Evolutionary conservation across 2,113 vertebrate genomes (phyloP).

Genomic region (Scalopus aquaticus): DNA sequence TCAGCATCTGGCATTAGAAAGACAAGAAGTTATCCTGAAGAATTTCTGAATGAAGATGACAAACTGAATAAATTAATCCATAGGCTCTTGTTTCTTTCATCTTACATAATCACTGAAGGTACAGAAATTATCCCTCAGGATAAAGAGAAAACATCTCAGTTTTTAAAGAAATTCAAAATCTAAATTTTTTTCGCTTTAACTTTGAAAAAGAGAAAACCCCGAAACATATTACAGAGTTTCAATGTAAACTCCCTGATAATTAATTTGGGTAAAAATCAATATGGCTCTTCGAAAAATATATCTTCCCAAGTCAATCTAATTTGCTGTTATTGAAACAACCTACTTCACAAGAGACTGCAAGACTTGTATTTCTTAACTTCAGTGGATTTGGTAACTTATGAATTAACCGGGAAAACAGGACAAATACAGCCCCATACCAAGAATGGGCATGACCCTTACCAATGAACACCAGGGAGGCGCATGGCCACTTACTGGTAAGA

Average conservation of each 20-base stretch:
- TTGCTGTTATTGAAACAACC: not conserved
- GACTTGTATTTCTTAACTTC: not conserved
- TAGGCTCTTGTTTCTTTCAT: not conserved
- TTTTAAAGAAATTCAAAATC: conserved; percentile 25
- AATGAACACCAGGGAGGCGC: no score
- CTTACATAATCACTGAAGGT: not conserved
- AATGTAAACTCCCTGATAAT: conserved; percentile 32
- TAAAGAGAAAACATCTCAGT: not conserved
- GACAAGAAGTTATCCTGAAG: not conserved
- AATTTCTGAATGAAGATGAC: not conserved
- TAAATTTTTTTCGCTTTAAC: no score
- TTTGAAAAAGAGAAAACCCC: not conserved
- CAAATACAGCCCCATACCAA: no score
- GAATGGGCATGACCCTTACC: no score
- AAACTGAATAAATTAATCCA: not conserved
- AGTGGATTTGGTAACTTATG: not conserved
- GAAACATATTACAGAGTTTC: not conserved
- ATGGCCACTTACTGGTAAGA: no score
- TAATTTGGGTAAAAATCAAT: conserved; percentile 37
- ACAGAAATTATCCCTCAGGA: conserved; percentile 1
- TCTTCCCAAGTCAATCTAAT: not conserved
- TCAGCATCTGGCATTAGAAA: not conserved
- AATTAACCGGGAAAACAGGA: no score
- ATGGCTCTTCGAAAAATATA: conserved; percentile 11
- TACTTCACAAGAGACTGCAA: not conserved